These are phyloP conservation scores for Eonycteris spelaea DNA, from an alignment of 2,113 vertebrate genomes.

Conservation along the genomic window DNA sequence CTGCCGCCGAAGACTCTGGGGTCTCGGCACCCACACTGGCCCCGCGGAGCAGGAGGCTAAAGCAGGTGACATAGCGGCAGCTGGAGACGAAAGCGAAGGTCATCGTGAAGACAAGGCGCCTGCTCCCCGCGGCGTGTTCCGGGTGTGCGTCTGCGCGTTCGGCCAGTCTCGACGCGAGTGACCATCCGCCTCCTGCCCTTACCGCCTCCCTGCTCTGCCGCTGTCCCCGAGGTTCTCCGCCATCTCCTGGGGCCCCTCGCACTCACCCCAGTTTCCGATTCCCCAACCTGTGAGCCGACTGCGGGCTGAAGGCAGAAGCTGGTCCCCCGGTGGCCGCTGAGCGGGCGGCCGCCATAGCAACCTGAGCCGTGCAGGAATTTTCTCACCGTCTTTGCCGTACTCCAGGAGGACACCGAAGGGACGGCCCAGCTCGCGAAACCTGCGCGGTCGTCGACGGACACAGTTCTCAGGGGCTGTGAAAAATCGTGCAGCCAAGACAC, in stretches of 20 bases:
- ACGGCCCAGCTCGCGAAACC: fast-evolving
- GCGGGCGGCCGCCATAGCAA: fast-evolving
- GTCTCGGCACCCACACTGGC: fast-evolving
- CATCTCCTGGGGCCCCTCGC: fast-evolving
- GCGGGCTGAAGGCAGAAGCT: fast-evolving
- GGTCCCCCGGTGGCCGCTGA: not conserved
- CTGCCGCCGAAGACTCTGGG: fast-evolving
- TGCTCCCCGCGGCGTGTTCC: not conserved
- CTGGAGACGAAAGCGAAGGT: not conserved
- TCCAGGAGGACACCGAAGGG: fast-evolving
- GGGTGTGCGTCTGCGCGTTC: fast-evolving
- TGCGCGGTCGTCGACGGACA: fast-evolving
- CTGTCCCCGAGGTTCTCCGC: not conserved
- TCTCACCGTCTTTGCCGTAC: fast-evolving
- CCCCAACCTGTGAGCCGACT: not conserved
- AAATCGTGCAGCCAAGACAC: not conserved
- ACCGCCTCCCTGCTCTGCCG: fast-evolving
- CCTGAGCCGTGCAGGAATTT: fast-evolving
- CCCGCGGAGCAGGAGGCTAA: not conserved
- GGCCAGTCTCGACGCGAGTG: fast-evolving
- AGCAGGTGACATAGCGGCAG: fast-evolving
- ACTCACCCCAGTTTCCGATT: fast-evolving
- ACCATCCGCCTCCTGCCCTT: fast-evolving
- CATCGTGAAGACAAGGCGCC: fast-evolving
- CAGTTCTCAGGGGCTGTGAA: fast-evolving